Conservation (phyloP, 2,797 vertebrate species). For the Oryzias sinensis region DNA sequence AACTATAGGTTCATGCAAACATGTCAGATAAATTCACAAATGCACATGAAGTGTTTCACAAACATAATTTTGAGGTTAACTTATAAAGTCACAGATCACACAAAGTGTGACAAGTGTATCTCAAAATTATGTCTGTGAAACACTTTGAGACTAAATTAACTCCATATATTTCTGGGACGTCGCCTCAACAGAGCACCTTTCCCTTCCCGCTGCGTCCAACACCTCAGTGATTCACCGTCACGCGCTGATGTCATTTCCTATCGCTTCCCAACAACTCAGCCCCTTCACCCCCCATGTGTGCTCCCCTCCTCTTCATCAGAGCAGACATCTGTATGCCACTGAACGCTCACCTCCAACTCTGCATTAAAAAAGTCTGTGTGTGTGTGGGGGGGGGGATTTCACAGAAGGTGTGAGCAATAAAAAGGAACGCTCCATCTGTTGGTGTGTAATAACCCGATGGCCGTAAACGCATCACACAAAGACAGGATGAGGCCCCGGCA, state of each 20-base stretch:
- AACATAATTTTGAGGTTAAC: too few species aligned
- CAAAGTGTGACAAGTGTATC: too few species aligned
- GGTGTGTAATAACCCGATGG: constrained; percentile 97
- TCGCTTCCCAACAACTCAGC: constrained; percentile 74
- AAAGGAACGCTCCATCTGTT: constrained; percentile 97
- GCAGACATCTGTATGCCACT: constrained; percentile 61
- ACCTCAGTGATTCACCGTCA: constrained; percentile 73
- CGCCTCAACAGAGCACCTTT: constrained; percentile 60
- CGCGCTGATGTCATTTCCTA: constrained; percentile 75
- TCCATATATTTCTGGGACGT: constrained; percentile 53
- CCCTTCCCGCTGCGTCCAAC: constrained; percentile 55
- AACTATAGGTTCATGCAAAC: too few species aligned
- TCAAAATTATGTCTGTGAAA: too few species aligned
- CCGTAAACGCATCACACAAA: constrained; percentile 84
- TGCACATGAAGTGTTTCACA: too few species aligned
- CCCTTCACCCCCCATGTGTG: constrained; percentile 61
- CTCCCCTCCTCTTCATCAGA: constrained; percentile 61
- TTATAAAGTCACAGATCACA: too few species aligned
- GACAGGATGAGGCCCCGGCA: constrained; percentile 58
- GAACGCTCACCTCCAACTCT: constrained; percentile 59
- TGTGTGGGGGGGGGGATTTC: constrained; percentile 70
- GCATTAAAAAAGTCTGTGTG: constrained; percentile 73
- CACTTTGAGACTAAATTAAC: too few species aligned
- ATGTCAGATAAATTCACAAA: too few species aligned
- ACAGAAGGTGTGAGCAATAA: constrained; percentile 98